Evolutionary conservation across 92 coral and sea anemone species (phyloP).

Genomic region (Paragorgia papillata): DNA sequence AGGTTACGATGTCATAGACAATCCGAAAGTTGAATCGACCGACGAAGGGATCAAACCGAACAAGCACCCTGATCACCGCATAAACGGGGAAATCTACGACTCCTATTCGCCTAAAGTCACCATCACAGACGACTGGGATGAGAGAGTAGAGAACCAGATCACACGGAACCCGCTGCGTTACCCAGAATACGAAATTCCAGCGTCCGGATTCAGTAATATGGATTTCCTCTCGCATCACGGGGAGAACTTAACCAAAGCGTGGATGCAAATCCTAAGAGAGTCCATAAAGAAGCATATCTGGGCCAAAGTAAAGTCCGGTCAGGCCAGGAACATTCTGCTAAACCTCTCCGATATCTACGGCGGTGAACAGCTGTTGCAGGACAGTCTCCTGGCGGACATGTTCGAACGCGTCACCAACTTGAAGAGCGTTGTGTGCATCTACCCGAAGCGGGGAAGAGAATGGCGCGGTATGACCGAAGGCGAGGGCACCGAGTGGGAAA

Average conservation of each 20-base stretch:
- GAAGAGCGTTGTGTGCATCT: slow-evolving; percentile 23
- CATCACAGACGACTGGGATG: slow-evolving; percentile 14
- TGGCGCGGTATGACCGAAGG: slow-evolving; percentile 8
- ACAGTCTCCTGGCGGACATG: neutral
- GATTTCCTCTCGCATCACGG: too few species aligned
- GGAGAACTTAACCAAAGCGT: neutral
- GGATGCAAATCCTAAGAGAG: neutral
- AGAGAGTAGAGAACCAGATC: too few species aligned
- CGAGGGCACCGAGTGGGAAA: neutral
- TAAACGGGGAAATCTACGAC: slow-evolving; percentile 8
- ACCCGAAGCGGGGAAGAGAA: neutral
- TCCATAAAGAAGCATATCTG: neutral
- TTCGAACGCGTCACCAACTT: neutral
- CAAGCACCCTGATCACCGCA: slow-evolving; percentile 14
- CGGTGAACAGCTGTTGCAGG: neutral
- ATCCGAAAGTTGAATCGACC: neutral
- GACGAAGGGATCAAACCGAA: neutral
- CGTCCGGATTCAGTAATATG: too few species aligned
- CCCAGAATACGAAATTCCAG: neutral
- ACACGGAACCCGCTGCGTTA: too few species aligned
- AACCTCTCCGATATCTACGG: slow-evolving; percentile 1
- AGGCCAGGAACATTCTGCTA: slow-evolving; percentile 15
- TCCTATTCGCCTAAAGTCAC: slow-evolving; percentile 12
- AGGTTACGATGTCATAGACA: neutral
- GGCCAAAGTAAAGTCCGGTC: slow-evolving; percentile 8